Evolutionary conservation across 2,888 invertebrate species (phyloP).

Genomic region (Phalera bucephala): DNA sequence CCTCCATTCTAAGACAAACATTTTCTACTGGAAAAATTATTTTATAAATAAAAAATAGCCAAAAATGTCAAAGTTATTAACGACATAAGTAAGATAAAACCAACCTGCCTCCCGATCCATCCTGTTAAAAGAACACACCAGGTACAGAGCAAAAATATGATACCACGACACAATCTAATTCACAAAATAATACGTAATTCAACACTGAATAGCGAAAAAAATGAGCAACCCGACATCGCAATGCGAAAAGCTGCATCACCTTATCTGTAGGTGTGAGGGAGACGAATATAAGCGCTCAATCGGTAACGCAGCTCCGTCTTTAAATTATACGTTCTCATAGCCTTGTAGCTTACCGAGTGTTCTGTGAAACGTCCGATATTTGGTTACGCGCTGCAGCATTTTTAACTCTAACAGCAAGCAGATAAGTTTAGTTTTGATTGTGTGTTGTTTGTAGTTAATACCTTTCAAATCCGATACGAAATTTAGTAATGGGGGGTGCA

Average conservation of each 20-base stretch:
- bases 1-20: background rate
- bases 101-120: slow-evolving; percentile 63
- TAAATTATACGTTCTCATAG: slow-evolving; percentile 83
- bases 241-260: slow-evolving; percentile 60
- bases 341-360: slow-evolving; percentile 60
- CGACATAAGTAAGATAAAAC: slow-evolving; percentile 19
- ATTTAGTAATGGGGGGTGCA: slow-evolving; percentile 82
- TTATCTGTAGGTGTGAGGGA: slow-evolving; percentile 46
- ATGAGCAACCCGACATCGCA: slow-evolving; percentile 67
- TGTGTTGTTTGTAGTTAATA: slow-evolving; percentile 16
- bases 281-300: slow-evolving; percentile 47
- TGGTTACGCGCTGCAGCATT: slow-evolving; percentile 23
- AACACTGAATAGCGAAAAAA: slow-evolving; percentile 77
- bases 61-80: slow-evolving; percentile 1
- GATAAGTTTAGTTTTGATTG: slow-evolving; percentile 21
- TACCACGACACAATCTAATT: slow-evolving; percentile 78
- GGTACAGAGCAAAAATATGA: slow-evolving; percentile 71
- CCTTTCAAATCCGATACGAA: slow-evolving; percentile 53
- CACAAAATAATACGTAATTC: slow-evolving; percentile 81
- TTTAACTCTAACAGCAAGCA: slow-evolving; percentile 37
- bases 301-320: slow-evolving; percentile 67
- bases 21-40: background rate
- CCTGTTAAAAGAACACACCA: slow-evolving; percentile 53
- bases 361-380: slow-evolving; percentile 39
- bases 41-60: slow-evolving; percentile 10